Base-by-base conservation (phyloP, 2,113 vertebrate genomes). In the Ameiurus melas region DNA sequence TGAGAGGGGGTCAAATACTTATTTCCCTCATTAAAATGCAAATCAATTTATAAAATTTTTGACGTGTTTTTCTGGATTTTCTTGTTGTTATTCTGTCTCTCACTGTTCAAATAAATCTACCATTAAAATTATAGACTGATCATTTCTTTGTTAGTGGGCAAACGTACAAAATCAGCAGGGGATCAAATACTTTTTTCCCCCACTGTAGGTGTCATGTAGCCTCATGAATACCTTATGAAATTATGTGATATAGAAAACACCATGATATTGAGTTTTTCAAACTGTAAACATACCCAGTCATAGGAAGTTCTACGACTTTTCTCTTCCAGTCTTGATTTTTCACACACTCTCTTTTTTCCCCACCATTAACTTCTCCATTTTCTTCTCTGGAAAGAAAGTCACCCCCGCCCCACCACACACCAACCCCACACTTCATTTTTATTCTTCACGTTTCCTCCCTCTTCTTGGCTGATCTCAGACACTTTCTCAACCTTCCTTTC, bases 321-420 rank as follows among this genome's bases (percentile, higher is more conserved):
- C 58, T 64, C 27, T 1, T 43, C 47, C 25, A 30, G 47, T 20
- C 77, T 55, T 51, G 80, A 62, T 71, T 30, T 57, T 17, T 86
- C 78, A 30, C 58, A 30, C 78, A 25, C 83, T 13, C 6, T 62
- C 51, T 19, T 27, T 27, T 81, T 81, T 80, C 66, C 68, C 82
- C 79, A 83, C 84, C 84, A 83, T 86, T 88, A 83, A 88, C 85
- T 86, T 90, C 62, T 70, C 62, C 79, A 77, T 87, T 86, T 78
- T 70, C 70, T 90, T 70, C 66, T 47, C 60, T 71, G 36, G 30
- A 36, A 55, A 57, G 39, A 71, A 33, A 33, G 64, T 27, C 27
- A 20, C 47, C 20, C 57, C n/a, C 12, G 4, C 16, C 36, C 0
- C 71, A 1, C 7, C 13, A 36, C 60, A 25, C 60, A 20, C 39